These are phyloP conservation scores for Hoplostethus mediterraneus DNA, from an alignment of 2,797 vertebrate genomes.

Conservation along the genomic window DNA sequence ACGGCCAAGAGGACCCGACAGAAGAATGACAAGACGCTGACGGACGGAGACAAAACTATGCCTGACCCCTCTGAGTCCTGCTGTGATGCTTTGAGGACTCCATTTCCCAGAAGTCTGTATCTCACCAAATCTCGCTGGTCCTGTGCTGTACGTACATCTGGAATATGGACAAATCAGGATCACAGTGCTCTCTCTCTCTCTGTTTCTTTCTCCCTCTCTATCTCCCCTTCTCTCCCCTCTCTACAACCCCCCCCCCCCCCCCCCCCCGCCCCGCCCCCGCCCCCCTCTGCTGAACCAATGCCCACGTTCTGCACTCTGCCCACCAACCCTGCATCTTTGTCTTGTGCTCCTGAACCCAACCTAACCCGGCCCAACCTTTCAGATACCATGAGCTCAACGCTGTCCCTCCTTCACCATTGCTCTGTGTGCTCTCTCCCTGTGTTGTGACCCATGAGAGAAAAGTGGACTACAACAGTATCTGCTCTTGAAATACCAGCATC, in stretches of 20 bases:
- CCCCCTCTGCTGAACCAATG: constrained; percentile 75
- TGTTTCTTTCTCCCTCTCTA: constrained; percentile 60
- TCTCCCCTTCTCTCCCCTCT: constrained; percentile 52
- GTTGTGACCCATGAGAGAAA: constrained; percentile 76
- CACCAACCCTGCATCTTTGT: constrained; percentile 76
- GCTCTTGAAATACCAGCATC: constrained; percentile 94
- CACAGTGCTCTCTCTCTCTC: constrained; percentile 60
- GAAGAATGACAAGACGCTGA: constrained; percentile 73
- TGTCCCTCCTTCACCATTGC: constrained; percentile 32
- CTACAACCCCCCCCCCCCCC: constrained; percentile 47
- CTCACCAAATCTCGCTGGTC: constrained; percentile 56
- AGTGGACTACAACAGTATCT: constrained; percentile 70
- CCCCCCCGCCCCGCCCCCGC: constrained; percentile 54
- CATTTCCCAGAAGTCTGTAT: constrained; percentile 64
- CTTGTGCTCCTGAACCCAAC: constrained; percentile 69
- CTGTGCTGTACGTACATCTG: constrained; percentile 64
- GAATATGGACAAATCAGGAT: constrained; percentile 71
- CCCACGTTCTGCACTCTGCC: constrained; percentile 68
- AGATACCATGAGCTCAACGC: constrained; percentile 67
- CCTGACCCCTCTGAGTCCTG: constrained; percentile 57
- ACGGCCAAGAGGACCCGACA: constrained; percentile 67
- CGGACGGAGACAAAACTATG: constrained; percentile 70
- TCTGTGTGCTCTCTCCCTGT: constrained; percentile 72
- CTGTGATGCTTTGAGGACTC: constrained; percentile 62
- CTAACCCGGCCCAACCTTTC: constrained; percentile 65